Base-by-base conservation (phyloP, 2,113 vertebrate species). In the Callocephalon fimbriatum region DNA sequence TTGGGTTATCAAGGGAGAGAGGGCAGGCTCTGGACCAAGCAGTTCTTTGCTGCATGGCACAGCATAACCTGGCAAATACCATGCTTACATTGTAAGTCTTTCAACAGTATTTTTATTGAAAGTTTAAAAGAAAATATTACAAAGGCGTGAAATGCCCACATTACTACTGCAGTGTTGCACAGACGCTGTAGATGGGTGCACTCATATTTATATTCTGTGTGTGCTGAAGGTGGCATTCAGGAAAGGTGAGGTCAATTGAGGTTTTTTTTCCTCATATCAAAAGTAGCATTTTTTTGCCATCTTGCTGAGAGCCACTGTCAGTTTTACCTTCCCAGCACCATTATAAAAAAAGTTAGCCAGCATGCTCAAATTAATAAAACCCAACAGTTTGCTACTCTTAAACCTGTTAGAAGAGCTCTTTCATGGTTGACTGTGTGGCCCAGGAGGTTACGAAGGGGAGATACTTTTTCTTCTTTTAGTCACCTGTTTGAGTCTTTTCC, bases 401-500 rank as follows among this genome's bases (percentile, higher is more conserved):
- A 95, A 86, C 63, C 45, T 90, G 71, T 78, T 92, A 37, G 82
- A 83, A 93, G 63, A 93, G 38, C 54, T 93, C 75, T 94, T 94
- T 96, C 85, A 77, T 88, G 93, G 71, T 92, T 95, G 78, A 86
- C 82, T 94, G 75, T 21, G 27, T 94, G 47, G 61, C 88, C 93
- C 88, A 88, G 86, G 67, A 95, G 82, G 80, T 96, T 95, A 50
- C 42, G 59, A 29, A 76, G 54, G 68, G 59, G 42, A 77, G 63
- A 93, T 92, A 44, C 67, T 80, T 96, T 81, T 91, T 90, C 82
- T 96, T 94, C 63, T 86, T 54, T 77, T 93, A 86, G 88, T 95
- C 86, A 95, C 93, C 90, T 95, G 78, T 88, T 94, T 84, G 92
- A 97, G 79, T 67, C 72, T 94, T 93, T 90, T 96, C 75, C 90